phyloP scores from a whole-genome alignment of 2,797 vertebrate genomes.

The Tapirus indicus region DNA sequence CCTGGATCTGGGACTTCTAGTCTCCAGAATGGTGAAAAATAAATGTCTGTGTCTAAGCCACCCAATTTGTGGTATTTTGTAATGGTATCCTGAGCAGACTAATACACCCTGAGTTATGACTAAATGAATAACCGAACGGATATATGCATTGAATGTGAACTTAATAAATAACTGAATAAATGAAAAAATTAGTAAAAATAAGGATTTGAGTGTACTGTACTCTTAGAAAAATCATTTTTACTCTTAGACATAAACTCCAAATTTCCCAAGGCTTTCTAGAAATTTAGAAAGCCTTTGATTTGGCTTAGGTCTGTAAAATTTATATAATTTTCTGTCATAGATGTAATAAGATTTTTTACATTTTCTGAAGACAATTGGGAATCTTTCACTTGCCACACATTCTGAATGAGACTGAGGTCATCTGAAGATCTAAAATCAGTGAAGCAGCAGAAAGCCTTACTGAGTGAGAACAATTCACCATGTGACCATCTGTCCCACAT shows the following conservation, averaged over 20 bases:
- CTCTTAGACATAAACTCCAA: neutral
- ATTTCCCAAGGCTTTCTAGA: neutral
- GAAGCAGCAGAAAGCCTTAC: conserved; percentile 66
- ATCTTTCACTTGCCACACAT: conserved; percentile 74
- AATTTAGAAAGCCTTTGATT: conserved; percentile 13
- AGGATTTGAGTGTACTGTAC: neutral
- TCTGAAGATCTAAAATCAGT: conserved; percentile 63
- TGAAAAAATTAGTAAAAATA: conserved; percentile 5
- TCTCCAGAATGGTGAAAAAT: neutral
- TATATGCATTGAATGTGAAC: neutral
- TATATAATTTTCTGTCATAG: neutral
- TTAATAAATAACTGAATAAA: neutral
- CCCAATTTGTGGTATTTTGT: neutral
- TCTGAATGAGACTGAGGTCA: conserved; percentile 70
- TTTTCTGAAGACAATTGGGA: conserved; percentile 78
- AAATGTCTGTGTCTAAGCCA: neutral
- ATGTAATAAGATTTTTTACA: conserved; percentile 24
- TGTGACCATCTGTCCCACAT: conserved; percentile 60
- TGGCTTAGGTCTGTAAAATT: neutral
- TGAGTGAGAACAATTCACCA: conserved; percentile 66
- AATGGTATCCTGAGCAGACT: neutral
- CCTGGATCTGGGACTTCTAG: neutral
- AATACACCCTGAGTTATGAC: neutral
- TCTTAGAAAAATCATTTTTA: conserved; percentile 25
- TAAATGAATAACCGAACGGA: neutral